phyloP scores from a whole-genome alignment of 2,113 vertebrate genomes.

The Cranoglanis bouderius region DNA sequence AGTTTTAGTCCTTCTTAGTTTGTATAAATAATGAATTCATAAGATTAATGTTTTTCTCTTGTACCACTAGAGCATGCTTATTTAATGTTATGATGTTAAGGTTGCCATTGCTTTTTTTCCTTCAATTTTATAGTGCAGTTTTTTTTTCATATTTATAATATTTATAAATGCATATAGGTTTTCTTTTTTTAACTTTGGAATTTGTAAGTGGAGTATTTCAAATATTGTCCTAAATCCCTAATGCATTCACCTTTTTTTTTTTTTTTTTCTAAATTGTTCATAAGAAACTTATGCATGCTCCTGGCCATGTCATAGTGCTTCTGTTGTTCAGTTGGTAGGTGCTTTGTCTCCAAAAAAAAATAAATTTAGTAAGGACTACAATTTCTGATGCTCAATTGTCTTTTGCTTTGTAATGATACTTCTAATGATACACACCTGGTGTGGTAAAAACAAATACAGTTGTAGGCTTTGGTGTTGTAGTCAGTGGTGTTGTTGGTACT shows the following conservation, averaged over 20 bases:
- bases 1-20: background rate
- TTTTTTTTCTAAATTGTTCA: too few relatives aligned
- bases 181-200: too few relatives aligned
- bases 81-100: background rate
- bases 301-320: background rate
- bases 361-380: background rate
- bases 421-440: constrained; percentile 32
- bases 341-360: background rate
- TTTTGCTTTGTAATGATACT: background rate
- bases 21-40: background rate
- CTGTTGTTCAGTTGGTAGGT: background rate
- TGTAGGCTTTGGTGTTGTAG: constrained; percentile 35
- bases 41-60: background rate
- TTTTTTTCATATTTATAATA: too few relatives aligned
- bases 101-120: too few relatives aligned
- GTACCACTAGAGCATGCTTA: background rate
- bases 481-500: constrained; percentile 40
- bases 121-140: too few relatives aligned
- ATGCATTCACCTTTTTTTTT: background rate
- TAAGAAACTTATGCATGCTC: background rate
- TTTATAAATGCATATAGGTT: too few relatives aligned
- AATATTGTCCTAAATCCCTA: background rate
- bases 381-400: background rate
- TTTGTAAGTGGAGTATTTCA: background rate
- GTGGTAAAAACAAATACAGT: constrained; percentile 55